A percentile compares a stretch with the other conserved stretches of the same genome.
These are phyloP conservation scores for Peromyscus polionotus DNA, from an alignment of 2,113 vertebrate genomes.

Conservation along the genomic window DNA sequence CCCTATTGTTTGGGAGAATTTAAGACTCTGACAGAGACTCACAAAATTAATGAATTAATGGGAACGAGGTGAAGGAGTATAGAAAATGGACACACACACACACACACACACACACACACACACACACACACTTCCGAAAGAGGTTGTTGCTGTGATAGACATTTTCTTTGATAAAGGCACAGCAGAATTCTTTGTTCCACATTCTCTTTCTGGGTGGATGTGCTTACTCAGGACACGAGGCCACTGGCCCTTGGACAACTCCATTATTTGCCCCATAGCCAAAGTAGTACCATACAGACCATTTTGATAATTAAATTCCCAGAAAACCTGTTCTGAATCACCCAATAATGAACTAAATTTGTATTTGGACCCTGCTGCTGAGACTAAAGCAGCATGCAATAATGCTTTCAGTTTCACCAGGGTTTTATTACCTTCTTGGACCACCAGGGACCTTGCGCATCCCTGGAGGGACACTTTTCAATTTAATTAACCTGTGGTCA, in stretches of 20 bases:
- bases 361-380: slow-evolving; percentile 67
- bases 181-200: slow-evolving; percentile 43
- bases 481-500: slow-evolving; percentile 79
- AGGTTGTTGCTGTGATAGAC: slow-evolving; percentile 45
- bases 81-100: slow-evolving; percentile 56
- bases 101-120: background rate
- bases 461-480: slow-evolving; percentile 67
- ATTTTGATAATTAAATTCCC: slow-evolving; percentile 72
- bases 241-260: slow-evolving; percentile 41
- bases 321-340: slow-evolving; percentile 76
- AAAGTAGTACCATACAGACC: slow-evolving; percentile 32
- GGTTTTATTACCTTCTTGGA: slow-evolving; percentile 71
- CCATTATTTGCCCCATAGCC: slow-evolving; percentile 54
- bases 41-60: slow-evolving; percentile 76
- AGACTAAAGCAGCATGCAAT: background rate
- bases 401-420: slow-evolving; percentile 47
- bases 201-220: slow-evolving; percentile 38
- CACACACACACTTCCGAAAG: background rate
- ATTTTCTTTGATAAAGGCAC: slow-evolving; percentile 50
- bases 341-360: slow-evolving; percentile 53
- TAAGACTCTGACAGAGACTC: slow-evolving; percentile 64
- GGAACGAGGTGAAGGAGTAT: slow-evolving; percentile 50
- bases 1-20: slow-evolving; percentile 72
- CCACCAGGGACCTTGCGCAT: slow-evolving; percentile 49
- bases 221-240: slow-evolving; percentile 65